phyloP scores from a whole-genome alignment of 2,888 invertebrate species.

The Craniophora ligustri region DNA sequence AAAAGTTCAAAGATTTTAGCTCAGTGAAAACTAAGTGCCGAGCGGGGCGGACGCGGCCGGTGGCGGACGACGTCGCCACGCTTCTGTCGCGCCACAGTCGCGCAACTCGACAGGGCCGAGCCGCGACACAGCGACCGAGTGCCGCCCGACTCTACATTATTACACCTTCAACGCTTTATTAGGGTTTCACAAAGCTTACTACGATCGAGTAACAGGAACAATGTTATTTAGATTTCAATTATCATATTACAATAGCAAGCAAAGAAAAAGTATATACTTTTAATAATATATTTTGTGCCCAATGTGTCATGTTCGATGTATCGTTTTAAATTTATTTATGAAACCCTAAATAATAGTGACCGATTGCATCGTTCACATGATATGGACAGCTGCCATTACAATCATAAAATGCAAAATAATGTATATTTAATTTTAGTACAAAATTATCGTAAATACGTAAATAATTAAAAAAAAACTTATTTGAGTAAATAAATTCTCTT shows the following conservation, averaged over 20 bases:
- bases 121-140: slow-evolving; percentile 16
- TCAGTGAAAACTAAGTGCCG: slow-evolving; percentile 71
- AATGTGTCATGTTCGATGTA: slow-evolving; percentile 89
- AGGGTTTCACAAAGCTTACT: slow-evolving; percentile 76
- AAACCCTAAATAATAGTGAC: slow-evolving; percentile 81
- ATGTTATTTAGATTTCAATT: slow-evolving; percentile 68
- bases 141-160: slow-evolving; percentile 27
- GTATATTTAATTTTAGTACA: slow-evolving; percentile 82
- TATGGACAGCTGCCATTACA: slow-evolving; percentile 87
- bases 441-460: slow-evolving; percentile 83
- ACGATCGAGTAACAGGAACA: slow-evolving; percentile 71
- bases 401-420: slow-evolving; percentile 87
- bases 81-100: slow-evolving; percentile 12
- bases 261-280: slow-evolving; percentile 77
- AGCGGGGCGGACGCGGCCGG: slow-evolving; percentile 36
- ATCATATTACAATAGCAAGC: slow-evolving; percentile 73
- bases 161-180: slow-evolving; percentile 53
- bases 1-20: slow-evolving; percentile 67
- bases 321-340: slow-evolving; percentile 82
- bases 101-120: slow-evolving; percentile 25
- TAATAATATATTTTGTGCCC: slow-evolving; percentile 86
- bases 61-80: slow-evolving; percentile 31
- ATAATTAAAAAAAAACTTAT: slow-evolving; percentile 85
- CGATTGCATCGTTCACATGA: slow-evolving; percentile 78
- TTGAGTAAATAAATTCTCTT: slow-evolving; percentile 89